Base-by-base conservation (phyloP, 2,888 invertebrate species). In the Agrochola circellaris region DNA sequence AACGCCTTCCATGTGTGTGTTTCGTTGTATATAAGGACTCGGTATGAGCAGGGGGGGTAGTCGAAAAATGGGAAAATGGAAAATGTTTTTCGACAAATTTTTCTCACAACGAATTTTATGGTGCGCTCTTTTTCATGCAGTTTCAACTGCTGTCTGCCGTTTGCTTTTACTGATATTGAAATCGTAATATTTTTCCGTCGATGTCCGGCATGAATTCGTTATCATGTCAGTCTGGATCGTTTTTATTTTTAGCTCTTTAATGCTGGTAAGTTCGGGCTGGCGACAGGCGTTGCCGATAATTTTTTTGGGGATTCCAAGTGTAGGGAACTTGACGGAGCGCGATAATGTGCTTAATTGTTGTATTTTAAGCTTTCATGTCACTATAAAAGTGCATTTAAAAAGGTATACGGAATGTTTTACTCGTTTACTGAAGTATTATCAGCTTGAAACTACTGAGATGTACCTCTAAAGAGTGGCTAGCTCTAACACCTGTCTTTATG, bases 61-160 rank as follows among this genome's bases (percentile, higher is more conserved):
- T 73, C 86, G 90, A 90, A 93, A 94, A 93, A 92, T 90, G 1
- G 85, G 1, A 70, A 76, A 76, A 60, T 60, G 76, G 87, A 85
- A 91, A 92, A 91, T 89, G 90, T 92, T 93, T 93, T 93, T 90
- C 89, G 84, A 80, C 80, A 88, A 90, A 90, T 93, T 94, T 94
- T 88, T 91, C 89, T 77, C 75, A 30, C 48, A 66, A 61, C 64
- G 64, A 79, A 84, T 89, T 90, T 90, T 82, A 82, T 85, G 83
- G 74, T 45, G 45, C 66, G 23, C 45, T 82, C 83, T 76, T 90
- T 34, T 92, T 89, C 90, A 89, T 90, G 89, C 82, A 82, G 69
- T 78, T 84, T 89, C 82, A 75, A 81, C 73, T 65, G 69, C 87
- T 82, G 79, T 71, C 83, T 82, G 75, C 58, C 83, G 74, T 73